Percentiles rank a stretch among this genome's conserved stretches.
Conservation (phyloP, 2,888 invertebrate species). For the Aspidapion aeneum region DNA sequence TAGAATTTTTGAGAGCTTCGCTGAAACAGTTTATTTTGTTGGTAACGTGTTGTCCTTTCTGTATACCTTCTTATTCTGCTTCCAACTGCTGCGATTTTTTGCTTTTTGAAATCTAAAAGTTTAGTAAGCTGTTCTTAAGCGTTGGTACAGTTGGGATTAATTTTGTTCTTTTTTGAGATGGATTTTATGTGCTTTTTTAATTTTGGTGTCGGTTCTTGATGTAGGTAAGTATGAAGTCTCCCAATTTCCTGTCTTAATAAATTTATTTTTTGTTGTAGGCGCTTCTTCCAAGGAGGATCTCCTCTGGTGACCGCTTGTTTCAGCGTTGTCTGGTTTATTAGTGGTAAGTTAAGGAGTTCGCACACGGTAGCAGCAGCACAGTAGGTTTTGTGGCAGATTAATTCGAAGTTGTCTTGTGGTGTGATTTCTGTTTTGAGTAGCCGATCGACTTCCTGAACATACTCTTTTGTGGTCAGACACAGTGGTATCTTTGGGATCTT, state of each 20-base stretch:
- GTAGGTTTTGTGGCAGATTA: background rate
- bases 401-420: background rate
- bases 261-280: background rate
- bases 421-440: background rate
- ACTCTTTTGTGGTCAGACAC: background rate
- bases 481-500: background rate
- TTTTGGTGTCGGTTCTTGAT: background rate
- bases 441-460: background rate
- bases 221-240: constrained; percentile 3
- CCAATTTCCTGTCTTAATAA: background rate
- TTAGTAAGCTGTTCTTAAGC: background rate
- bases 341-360: background rate
- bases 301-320: background rate
- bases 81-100: background rate
- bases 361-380: background rate
- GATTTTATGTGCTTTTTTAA: background rate
- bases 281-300: background rate
- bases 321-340: background rate
- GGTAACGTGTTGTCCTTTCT: background rate
- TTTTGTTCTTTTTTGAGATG: constrained; percentile 3
- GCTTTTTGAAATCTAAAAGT: background rate
- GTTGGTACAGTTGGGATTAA: background rate
- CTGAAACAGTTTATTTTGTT: constrained; percentile 1
- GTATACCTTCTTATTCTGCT: constrained; percentile 2
- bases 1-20: background rate